Evolutionary conservation across 2,797 vertebrate genomes (phyloP).

Genomic region (Myotis findleyi): DNA sequence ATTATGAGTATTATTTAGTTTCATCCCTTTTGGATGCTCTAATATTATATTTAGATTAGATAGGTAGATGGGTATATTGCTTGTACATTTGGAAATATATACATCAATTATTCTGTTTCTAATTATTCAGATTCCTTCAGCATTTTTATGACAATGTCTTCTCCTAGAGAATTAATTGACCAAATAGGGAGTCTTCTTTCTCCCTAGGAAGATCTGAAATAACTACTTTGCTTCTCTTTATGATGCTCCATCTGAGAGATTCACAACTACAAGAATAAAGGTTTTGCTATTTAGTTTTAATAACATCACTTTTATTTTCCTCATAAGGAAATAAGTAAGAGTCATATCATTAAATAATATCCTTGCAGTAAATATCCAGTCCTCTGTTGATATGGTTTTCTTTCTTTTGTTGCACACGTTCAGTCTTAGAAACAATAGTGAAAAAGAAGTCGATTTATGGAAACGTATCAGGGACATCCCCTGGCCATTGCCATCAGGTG

Average conservation of each 20-base stretch:
- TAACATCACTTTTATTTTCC: neutral
- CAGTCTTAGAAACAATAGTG: neutral
- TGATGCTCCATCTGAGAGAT: neutral
- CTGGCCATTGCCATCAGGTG: neutral
- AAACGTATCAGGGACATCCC: neutral
- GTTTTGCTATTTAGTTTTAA: conserved; percentile 12
- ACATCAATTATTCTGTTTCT: neutral
- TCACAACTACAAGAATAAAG: neutral
- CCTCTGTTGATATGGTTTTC: neutral
- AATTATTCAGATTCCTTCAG: neutral
- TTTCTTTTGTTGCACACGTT: conserved; percentile 9
- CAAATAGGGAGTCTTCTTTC: neutral
- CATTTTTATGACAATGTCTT: neutral
- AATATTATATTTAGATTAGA: conserved; percentile 27
- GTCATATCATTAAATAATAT: neutral
- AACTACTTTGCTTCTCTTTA: neutral
- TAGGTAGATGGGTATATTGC: neutral
- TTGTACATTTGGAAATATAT: conserved; percentile 32
- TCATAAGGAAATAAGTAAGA: neutral
- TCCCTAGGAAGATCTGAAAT: neutral
- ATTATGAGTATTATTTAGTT: neutral
- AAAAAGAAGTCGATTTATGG: conserved; percentile 15
- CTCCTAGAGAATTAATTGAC: conserved; percentile 31
- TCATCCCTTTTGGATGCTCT: neutral
- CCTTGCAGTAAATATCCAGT: neutral